Base-by-base conservation (phyloP, 2,113 vertebrate species). In the Perccottus glenii region DNA sequence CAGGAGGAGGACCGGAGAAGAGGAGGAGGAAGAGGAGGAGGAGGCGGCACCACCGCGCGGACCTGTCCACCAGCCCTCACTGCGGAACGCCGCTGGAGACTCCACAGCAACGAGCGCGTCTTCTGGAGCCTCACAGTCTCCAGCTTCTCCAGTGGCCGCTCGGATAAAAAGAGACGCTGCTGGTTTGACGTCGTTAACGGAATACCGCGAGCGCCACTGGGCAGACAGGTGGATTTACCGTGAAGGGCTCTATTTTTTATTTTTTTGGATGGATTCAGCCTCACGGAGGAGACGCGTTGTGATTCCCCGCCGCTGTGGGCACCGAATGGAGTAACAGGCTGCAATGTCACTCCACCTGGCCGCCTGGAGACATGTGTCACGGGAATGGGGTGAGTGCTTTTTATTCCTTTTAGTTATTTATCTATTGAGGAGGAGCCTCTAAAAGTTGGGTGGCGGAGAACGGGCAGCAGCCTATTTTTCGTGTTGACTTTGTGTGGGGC, bases 301-400 rank as follows among this genome's bases (percentile, higher is more conserved):
- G 78, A 84, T 79, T 80, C 82, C 77, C 82, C 81, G 81, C 74
- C 69, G 84, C 74, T 74, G 79, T 77, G 87, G 83, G 79, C 82
- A 81, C 78, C 84, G 83, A 84, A 90, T 90, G 90, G 87, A 91
- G 87, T 89, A 90, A 88, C 85, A 87, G 88, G 90, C 87, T 90
- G 88, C 89, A 83, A 92, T 92, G 90, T 90, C 89, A 89, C 87
- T 89, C 85, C 77, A 84, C 87, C 85, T 86, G 84, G 76, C 77
- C 72, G 87, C 87, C 90, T 90, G 90, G 91, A 91, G 92, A 92
- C 94, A 95, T 96, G 94, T 94, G 95, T 94, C 91, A 94, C 90
- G 93, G 92, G 93, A 92, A 94, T 93, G 94, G 94, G 93, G 96
- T 97, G 89, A 96, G 95, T 95, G 35, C 55, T 42, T 45, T 52